A percentile compares a stretch with the other conserved stretches of the same genome.
phyloP scores from a whole-genome alignment of 2,888 invertebrate genomes.

The Cheilosia impressa region DNA sequence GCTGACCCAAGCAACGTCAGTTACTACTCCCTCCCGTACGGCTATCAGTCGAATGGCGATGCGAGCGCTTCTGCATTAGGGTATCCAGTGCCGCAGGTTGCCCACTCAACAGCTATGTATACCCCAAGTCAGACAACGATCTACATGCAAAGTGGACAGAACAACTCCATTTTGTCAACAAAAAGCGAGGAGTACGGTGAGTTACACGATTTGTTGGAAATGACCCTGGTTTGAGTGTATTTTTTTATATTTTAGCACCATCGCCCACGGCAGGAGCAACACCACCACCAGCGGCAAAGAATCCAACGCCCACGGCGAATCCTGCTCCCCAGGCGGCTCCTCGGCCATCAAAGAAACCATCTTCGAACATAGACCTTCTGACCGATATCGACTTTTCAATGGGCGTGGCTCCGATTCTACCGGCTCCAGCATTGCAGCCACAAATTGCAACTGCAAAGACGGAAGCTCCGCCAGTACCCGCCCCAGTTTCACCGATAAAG shows the following conservation, averaged over 20 bases:
- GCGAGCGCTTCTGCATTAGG: slow-evolving; percentile 25
- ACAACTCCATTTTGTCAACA: slow-evolving; percentile 81
- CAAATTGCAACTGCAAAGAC: slow-evolving; percentile 77
- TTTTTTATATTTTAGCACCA: slow-evolving; percentile 29
- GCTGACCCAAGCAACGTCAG: slow-evolving; percentile 56
- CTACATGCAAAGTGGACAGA: slow-evolving; percentile 82
- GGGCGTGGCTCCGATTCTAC: slow-evolving; percentile 77
- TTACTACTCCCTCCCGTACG: slow-evolving; percentile 82
- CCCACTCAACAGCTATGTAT: slow-evolving; percentile 60
- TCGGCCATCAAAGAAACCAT: slow-evolving; percentile 71
- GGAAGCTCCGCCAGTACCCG: slow-evolving; percentile 43
- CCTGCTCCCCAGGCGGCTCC: slow-evolving; percentile 19
- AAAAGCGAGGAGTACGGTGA: slow-evolving; percentile 78
- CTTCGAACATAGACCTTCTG: slow-evolving; percentile 88
- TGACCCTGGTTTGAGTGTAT: neutral
- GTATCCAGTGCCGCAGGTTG: slow-evolving; percentile 27
- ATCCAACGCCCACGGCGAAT: slow-evolving; percentile 27
- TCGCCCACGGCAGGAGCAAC: slow-evolving; percentile 54
- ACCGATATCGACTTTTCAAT: slow-evolving; percentile 90
- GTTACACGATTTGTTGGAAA: neutral
- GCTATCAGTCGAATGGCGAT: slow-evolving; percentile 79
- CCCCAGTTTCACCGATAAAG: slow-evolving; percentile 30
- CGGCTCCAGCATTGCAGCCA: slow-evolving; percentile 80
- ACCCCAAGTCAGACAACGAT: slow-evolving; percentile 77
- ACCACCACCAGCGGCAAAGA: slow-evolving; percentile 41